Evolutionary conservation across 2,888 invertebrate genomes (phyloP).

Genomic region (Elmis aenea): DNA sequence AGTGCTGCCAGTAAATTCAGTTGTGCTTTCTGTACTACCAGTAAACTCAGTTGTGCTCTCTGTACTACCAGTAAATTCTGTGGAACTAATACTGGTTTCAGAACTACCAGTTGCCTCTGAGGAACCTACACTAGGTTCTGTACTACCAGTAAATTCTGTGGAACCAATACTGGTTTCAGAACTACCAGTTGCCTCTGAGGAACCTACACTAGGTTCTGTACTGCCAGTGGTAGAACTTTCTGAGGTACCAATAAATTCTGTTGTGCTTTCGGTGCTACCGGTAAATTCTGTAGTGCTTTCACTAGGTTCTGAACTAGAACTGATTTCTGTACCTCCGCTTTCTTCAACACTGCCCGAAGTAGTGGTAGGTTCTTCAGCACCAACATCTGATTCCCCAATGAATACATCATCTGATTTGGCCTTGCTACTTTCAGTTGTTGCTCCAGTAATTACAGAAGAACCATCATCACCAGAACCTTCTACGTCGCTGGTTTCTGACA

Average conservation of each 20-base stretch:
- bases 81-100: constrained; percentile 14
- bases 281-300: constrained; percentile 24
- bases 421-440: constrained; percentile 2
- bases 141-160: constrained; percentile 22
- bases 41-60: constrained; percentile 17
- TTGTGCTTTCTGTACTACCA: constrained; percentile 21
- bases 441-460: too few relatives aligned
- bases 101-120: constrained; percentile 8
- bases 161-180: constrained; percentile 9
- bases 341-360: too few relatives aligned
- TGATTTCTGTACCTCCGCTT: constrained; percentile 11
- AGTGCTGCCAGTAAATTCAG: constrained; percentile 36
- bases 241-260: constrained; percentile 20
- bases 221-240: constrained; percentile 26
- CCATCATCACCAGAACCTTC: constrained; percentile 26
- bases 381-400: constrained; percentile 9
- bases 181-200: constrained; percentile 6
- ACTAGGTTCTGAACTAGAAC: constrained; percentile 15
- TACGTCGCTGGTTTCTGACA: constrained; percentile 12
- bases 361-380: constrained; percentile 6
- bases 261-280: constrained; percentile 21
- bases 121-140: too few relatives aligned
- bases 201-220: too few relatives aligned
- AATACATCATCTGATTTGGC: not conserved
- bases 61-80: constrained; percentile 26